Evolutionary conservation across 1,140 invertebrate genomes (phyloP), one percentile per base, ranked within the genome.

Genomic region (Hestina assimilis): DNA sequence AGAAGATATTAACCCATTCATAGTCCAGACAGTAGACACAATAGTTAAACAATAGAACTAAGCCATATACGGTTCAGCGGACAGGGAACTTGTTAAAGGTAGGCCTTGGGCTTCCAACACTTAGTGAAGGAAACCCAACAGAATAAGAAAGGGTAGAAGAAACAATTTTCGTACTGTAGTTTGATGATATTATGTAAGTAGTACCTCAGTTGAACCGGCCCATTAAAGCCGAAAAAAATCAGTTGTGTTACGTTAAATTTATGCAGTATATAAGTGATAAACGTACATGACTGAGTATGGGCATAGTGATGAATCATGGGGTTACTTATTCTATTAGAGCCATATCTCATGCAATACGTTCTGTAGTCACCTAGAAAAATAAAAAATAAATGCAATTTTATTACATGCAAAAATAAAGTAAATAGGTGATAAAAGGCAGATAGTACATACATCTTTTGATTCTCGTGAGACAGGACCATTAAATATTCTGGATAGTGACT

Each of bases 271-370:
- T 6, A 28, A 28, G 28, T 48, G 17, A 52, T 12, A 48, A 69
- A 87, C 84, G 69, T 87, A 87, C 84, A 85, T 81, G 84, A 85
- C 51, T 72, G 75, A 29, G 80, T 74, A 66, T 69, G 66, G 67
- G 71, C 72, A 67, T 72, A 46, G 12, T 59, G 50, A n/a, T 59
- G 68, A 66, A 78, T 66, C 57, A 69, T 67, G 77, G 76, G 69
- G 73, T 84, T 82, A 75, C 66, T 81, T 66, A 79, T 66, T 82
- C 69, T 86, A 79, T 74, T 63, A 59, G 79, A 81, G 69, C 75
- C 73, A 73, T 87, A 73, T 75, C 77, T 74, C 82, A 80, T 84
- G 78, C 77, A 72, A 79, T 62, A 67, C 63, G 72, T 67, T 73
- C 72, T 81, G 75, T 69, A 75, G 61, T 75, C 73, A 85, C 76